These are phyloP conservation scores for Sinhomidia bicolor DNA, from an alignment of 2,888 invertebrate genomes.

Conservation along the genomic window DNA sequence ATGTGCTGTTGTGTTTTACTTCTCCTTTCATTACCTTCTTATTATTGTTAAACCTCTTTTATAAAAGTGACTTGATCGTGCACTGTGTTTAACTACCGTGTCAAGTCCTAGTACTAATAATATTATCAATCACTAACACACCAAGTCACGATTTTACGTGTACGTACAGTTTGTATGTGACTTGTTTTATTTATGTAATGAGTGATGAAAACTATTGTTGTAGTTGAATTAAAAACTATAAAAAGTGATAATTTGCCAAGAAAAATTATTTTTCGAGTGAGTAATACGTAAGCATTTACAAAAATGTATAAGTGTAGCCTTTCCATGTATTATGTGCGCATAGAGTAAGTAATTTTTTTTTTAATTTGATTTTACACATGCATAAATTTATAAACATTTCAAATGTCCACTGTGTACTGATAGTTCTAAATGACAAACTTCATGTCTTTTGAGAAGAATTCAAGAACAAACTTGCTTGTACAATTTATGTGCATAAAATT, in stretches of 20 bases:
- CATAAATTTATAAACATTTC: no score
- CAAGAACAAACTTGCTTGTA: no score
- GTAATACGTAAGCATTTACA: no score
- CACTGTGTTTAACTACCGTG: background rate
- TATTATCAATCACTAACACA: background rate
- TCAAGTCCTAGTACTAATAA: slow-evolving; percentile 16
- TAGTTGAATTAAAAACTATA: background rate
- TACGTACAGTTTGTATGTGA: background rate
- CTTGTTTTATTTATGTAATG: background rate
- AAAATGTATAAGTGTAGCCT: background rate
- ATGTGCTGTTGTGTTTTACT: no score
- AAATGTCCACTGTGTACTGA: no score
- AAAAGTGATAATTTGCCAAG: background rate
- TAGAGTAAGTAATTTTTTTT: no score
- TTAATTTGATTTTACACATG: no score
- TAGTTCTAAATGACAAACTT: no score
- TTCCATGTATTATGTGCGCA: no score
- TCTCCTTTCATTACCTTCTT: no score
- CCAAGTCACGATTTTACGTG: background rate
- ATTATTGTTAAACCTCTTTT: background rate
- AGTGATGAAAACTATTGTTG: background rate
- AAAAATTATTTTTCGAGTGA: background rate
- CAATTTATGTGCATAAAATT: no score
- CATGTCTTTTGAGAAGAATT: no score
- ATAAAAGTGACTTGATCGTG: background rate